phyloP scores from a whole-genome alignment of 2,113 vertebrate genomes.

The Dicerorhinus sumatrensis region DNA sequence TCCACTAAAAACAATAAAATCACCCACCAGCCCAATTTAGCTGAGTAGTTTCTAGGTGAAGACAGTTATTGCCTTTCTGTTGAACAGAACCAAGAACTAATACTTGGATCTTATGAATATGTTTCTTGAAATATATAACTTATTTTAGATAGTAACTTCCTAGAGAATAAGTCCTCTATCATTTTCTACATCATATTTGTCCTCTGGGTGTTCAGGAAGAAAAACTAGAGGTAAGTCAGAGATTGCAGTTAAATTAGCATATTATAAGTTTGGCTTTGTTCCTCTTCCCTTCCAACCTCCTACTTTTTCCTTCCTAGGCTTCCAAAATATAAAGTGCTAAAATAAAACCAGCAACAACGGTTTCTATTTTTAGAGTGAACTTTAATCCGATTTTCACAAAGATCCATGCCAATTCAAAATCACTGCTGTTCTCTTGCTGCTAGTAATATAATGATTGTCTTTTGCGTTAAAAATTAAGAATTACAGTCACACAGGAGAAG shows the following conservation, averaged over 20 bases:
- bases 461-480: constrained; percentile 52
- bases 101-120: not conserved
- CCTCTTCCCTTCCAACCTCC: not conserved
- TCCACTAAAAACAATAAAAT: not conserved
- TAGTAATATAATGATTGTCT: not conserved
- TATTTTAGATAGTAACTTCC: not conserved
- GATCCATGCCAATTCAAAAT: constrained; percentile 54
- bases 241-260: not conserved
- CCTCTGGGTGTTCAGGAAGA: not conserved
- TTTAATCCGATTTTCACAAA: constrained; percentile 69
- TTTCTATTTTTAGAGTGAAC: constrained; percentile 69
- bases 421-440: constrained; percentile 16
- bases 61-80: not conserved
- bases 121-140: not conserved
- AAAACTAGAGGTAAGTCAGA: not conserved
- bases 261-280: not conserved
- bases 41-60: not conserved
- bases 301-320: constrained; percentile 30
- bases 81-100: not conserved
- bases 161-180: not conserved
- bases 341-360: constrained; percentile 54
- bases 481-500: not conserved
- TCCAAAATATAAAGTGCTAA: constrained; percentile 66
- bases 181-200: not conserved
- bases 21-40: not conserved